Percentiles rank a stretch among this genome's conserved stretches.
Evolutionary conservation across 2,888 invertebrate genomes (phyloP).

Genomic region (Ryuthela nishihirai): DNA sequence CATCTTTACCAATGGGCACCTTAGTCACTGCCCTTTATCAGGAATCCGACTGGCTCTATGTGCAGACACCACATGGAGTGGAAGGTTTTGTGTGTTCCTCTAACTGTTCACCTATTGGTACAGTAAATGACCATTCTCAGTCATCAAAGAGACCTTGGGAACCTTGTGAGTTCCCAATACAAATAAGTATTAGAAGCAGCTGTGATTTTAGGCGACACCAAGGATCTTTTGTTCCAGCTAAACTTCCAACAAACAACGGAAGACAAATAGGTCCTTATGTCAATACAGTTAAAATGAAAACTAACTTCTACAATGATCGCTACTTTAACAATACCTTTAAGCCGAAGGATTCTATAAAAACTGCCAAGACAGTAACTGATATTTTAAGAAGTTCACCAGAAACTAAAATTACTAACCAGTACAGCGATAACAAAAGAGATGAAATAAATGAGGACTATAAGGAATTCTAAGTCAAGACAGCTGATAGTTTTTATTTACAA

Average conservation of each 20-base stretch:
- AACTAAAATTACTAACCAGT: constrained; percentile 20
- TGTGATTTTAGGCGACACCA: constrained; percentile 17
- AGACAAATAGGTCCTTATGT: constrained; percentile 11
- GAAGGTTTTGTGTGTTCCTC: constrained; percentile 76
- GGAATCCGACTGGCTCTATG: constrained; percentile 78
- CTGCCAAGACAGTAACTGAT: constrained; percentile 34
- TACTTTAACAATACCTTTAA: constrained; percentile 30
- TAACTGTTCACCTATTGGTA: constrained; percentile 70
- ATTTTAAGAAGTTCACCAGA: constrained; percentile 31
- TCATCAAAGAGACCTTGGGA: constrained; percentile 22
- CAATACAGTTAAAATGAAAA: constrained; percentile 26
- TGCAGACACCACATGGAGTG: constrained; percentile 77
- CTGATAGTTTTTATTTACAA: too few species aligned
- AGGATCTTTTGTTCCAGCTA: constrained; percentile 17
- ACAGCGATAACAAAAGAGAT: neutral
- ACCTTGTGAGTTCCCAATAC: constrained; percentile 30
- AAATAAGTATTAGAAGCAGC: constrained; percentile 6
- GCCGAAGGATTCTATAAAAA: constrained; percentile 31
- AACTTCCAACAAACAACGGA: constrained; percentile 7
- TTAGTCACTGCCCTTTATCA: constrained; percentile 83
- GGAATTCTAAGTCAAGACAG: constrained; percentile 12
- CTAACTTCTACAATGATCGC: constrained; percentile 25
- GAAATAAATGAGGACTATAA: too few species aligned
- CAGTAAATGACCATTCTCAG: constrained; percentile 8
- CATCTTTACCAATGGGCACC: constrained; percentile 68